Conservation (phyloP, 2,888 invertebrate genomes). For the Noctua pronuba region DNA sequence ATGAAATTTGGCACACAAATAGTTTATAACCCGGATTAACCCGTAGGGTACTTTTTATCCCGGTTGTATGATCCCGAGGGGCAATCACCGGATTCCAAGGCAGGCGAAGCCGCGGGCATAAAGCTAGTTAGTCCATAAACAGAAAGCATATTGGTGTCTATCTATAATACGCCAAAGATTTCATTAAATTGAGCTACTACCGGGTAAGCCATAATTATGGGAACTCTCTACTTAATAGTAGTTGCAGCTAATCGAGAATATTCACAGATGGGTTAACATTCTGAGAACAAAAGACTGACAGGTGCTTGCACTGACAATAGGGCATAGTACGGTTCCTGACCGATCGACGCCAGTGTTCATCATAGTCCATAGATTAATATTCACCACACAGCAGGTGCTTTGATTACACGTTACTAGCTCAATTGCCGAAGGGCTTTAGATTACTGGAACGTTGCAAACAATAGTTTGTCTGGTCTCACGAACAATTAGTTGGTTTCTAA, state of each 20-base stretch:
- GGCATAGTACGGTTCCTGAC: neutral
- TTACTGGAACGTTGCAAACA: neutral
- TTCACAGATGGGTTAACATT: neutral
- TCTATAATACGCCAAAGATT: neutral
- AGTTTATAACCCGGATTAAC: too few relatives aligned
- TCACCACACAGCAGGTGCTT: neutral
- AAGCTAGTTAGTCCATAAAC: neutral
- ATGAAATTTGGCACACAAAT: too few relatives aligned
- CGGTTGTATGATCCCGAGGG: too few relatives aligned
- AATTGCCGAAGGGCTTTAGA: neutral
- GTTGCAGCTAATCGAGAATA: neutral
- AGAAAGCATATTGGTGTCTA: too few relatives aligned
- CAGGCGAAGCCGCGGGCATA: too few relatives aligned
- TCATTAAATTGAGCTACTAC: too few relatives aligned
- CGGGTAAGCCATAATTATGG: neutral
- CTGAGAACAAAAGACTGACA: slow-evolving; percentile 9
- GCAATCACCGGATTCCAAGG: too few relatives aligned
- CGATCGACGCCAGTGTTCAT: neutral
- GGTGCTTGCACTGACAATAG: slow-evolving; percentile 4
- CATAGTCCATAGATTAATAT: slow-evolving; percentile 2
- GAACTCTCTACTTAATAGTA: neutral
- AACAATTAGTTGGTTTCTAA: neutral
- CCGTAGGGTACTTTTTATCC: too few relatives aligned
- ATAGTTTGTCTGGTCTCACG: neutral
- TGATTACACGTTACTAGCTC: slow-evolving; percentile 7